Conservation (phyloP, 2,113 vertebrate genomes). For the Bos javanicus region DNA sequence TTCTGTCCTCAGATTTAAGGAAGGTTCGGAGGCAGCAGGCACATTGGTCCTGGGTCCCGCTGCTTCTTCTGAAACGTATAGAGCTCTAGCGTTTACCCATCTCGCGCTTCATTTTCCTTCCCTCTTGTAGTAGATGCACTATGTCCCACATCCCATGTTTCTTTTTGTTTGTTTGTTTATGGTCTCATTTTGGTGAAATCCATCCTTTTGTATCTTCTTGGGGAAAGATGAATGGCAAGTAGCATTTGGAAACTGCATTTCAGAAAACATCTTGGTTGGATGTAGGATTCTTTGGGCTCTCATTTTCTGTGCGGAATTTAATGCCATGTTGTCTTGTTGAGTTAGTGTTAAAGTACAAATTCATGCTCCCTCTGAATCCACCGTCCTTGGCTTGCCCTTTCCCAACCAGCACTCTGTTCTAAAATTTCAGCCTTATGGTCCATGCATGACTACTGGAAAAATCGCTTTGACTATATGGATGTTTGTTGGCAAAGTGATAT, state of each 20-base stretch:
- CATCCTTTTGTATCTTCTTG: neutral
- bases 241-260: neutral
- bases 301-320: neutral
- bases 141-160: neutral
- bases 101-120: neutral
- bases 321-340: neutral
- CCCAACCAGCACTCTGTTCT: neutral
- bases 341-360: neutral
- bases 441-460: neutral
- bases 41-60: neutral
- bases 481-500: neutral
- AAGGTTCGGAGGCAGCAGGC: neutral
- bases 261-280: neutral
- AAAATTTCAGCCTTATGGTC: neutral
- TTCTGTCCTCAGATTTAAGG: neutral
- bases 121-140: neutral
- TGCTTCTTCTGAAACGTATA: neutral
- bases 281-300: neutral
- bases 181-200: neutral
- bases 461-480: rapidly evolving
- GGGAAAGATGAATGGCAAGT: neutral
- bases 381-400: neutral
- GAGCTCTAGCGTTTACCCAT: neutral
- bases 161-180: neutral
- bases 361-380: neutral